These are phyloP conservation scores for Antechinus flavipes DNA, from an alignment of 2,113 vertebrate species.

Conservation along the genomic window DNA sequence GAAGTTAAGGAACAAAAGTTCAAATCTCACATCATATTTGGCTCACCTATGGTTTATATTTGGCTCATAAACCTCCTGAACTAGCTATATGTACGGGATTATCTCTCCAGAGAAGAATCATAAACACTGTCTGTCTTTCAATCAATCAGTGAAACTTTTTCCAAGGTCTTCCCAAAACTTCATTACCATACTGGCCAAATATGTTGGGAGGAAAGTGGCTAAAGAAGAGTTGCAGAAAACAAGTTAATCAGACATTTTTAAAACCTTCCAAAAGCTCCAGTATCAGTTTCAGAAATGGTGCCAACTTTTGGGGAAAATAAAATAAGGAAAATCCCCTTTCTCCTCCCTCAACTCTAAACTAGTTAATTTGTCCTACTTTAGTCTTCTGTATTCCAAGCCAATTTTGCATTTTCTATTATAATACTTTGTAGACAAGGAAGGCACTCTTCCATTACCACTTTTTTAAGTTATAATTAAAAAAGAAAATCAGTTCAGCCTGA, in stretches of 20 bases:
- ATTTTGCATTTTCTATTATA: constrained; percentile 58
- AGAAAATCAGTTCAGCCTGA: constrained; percentile 66
- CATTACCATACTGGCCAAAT: neutral
- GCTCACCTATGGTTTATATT: neutral
- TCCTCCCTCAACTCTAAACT: constrained; percentile 2
- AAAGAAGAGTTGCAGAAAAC: neutral
- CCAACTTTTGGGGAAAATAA: neutral
- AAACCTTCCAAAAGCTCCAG: constrained; percentile 32
- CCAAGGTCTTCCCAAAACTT: constrained; percentile 28
- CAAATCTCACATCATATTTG: constrained; percentile 9
- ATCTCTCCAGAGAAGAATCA: constrained; percentile 12
- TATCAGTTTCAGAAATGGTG: constrained; percentile 43
- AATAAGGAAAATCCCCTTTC: constrained; percentile 56
- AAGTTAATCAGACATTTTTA: constrained; percentile 9
- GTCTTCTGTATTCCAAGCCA: constrained; percentile 40
- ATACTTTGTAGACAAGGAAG: constrained; percentile 42
- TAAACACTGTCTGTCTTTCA: constrained; percentile 12
- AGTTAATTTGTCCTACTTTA: constrained; percentile 31
- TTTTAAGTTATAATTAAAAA: constrained; percentile 50
- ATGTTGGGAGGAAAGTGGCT: neutral
- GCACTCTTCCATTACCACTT: constrained; percentile 36
- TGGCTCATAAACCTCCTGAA: constrained; percentile 18
- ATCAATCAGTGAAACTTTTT: constrained; percentile 11
- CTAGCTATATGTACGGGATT: neutral
- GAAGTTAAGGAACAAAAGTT: constrained; percentile 34